phyloP scores from a whole-genome alignment of 2,113 vertebrate species.

The Echinops telfairi region DNA sequence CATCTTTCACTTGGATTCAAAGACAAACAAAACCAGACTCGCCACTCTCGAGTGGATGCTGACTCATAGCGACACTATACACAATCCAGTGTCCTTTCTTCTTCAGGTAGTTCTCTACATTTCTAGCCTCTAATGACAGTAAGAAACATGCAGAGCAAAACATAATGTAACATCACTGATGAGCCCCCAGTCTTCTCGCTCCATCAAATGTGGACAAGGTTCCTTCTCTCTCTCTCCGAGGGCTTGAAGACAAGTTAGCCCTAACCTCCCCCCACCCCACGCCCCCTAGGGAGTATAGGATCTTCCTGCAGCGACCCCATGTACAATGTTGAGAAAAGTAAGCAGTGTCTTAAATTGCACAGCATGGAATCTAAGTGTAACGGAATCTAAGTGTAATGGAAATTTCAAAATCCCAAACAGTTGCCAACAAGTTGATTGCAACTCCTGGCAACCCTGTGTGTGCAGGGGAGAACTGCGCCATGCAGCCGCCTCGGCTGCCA shows the following conservation, averaged over 20 bases:
- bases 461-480: neutral
- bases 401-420: neutral
- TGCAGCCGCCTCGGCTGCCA: neutral
- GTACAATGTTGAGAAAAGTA: neutral
- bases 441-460: neutral
- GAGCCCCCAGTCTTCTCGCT: neutral
- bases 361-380: neutral
- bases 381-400: neutral
- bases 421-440: neutral
- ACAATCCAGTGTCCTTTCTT: neutral
- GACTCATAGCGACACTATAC: too few relatives aligned
- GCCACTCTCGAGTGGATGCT: too few relatives aligned
- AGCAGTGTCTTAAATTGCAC: neutral
- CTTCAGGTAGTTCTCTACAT: neutral
- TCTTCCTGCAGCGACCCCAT: conserved; percentile 32
- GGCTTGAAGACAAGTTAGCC: neutral
- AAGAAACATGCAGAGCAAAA: neutral
- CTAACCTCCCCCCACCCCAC: neutral
- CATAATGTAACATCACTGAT: neutral
- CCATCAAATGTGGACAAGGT: neutral
- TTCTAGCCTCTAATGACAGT: neutral
- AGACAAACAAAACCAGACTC: too few relatives aligned
- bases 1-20: neutral
- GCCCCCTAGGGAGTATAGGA: neutral
- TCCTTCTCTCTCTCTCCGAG: neutral